Base-by-base conservation (phyloP, 2,888 invertebrate species). In the Cephalotes varians region DNA sequence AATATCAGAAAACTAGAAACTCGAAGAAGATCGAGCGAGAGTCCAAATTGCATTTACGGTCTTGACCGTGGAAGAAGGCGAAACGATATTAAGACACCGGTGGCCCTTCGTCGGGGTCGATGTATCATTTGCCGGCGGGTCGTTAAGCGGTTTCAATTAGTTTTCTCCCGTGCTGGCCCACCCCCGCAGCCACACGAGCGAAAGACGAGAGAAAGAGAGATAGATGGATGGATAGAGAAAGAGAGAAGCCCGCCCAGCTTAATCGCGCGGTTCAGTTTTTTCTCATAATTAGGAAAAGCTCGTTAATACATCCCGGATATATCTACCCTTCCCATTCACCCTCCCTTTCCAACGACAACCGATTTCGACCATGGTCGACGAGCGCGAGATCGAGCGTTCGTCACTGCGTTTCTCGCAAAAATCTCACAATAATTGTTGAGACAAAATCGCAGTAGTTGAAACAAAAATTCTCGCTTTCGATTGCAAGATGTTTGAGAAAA, bases 91-190 rank as follows among this genome's bases (percentile, higher is more conserved):
- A 92, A 93, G 94, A 93, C 92, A 90, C 86, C 85, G 82, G 91
- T 77, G 89, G 90, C 91, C 74, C 86, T 91, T 92, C 90, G 87
- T 86, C 87, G 86, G 85, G 90, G 91, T 93, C 93, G 93, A 94
- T 94, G 94, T 94, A 94, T 94, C 94, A 94, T 94, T 94, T 94
- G 93, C 92, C 90, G 91, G 90, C 90, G 91, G 93, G 93, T 94
- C 94, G 94, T 94, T 94, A 94, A 93, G 93, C 93, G 93, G 92
- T 94, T 94, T 94, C 94, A 94, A 94, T 94, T 94, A 94, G 93
- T 94, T 94, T 94, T 93, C 64, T 65, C 94, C 91, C 91, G 88
- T 85, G 76, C 81, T 7, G 82, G 82, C 60, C 90, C 87, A 87
- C 85, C 88, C 83, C 88, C 79, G 60, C 88, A 86, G 85, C 88